These are phyloP conservation scores for Sebastiscus tertius DNA, from an alignment of 2,797 vertebrate genomes.

Conservation along the genomic window DNA sequence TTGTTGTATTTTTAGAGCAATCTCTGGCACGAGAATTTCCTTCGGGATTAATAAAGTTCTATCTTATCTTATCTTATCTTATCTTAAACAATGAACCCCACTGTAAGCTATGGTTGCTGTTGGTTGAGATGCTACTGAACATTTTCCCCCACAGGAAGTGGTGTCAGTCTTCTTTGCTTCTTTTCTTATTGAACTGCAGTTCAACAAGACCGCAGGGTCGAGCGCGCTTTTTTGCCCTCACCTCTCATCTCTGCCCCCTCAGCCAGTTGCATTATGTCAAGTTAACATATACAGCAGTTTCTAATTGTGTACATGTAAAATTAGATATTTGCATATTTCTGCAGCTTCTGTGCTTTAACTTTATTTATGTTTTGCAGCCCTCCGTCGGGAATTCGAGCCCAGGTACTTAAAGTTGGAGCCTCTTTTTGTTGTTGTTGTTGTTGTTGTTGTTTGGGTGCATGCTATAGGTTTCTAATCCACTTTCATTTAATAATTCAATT, in stretches of 20 bases:
- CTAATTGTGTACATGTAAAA: not conserved
- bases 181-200: constrained; percentile 18
- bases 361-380: constrained; percentile 83
- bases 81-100: not conserved
- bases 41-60: no score
- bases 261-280: not conserved
- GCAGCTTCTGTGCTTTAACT: not conserved
- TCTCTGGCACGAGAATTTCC: no score
- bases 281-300: not conserved
- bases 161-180: constrained; percentile 58
- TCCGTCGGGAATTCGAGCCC: constrained; percentile 97
- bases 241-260: not conserved
- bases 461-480: not conserved
- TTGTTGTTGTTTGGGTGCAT: not conserved
- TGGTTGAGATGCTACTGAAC: not conserved
- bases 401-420: constrained; percentile 82
- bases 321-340: not conserved
- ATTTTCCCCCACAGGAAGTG: constrained; percentile 9
- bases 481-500: not conserved
- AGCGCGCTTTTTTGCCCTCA: constrained; percentile 74
- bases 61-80: no score
- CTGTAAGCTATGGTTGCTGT: not conserved
- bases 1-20: no score
- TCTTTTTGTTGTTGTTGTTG: not conserved
- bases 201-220: constrained; percentile 35